phyloP scores from a whole-genome alignment of 2,113 vertebrate species.

The Delphinus delphis region DNA sequence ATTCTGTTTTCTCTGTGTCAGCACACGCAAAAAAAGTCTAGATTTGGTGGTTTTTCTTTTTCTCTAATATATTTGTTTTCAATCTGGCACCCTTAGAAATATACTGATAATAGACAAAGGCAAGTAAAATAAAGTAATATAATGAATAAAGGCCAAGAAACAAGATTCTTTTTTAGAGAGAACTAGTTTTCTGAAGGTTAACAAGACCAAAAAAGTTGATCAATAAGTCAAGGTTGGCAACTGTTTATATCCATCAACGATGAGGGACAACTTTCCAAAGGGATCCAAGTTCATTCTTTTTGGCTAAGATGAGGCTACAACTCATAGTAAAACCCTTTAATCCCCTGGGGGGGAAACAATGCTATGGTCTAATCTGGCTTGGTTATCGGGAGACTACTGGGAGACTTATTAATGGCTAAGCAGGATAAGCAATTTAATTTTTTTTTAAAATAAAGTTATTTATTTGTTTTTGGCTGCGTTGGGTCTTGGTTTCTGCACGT shows the following conservation, averaged over 20 bases:
- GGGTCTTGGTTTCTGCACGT: no score
- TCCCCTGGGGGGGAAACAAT: not conserved
- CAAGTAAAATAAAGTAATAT: not conserved
- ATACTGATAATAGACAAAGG: not conserved
- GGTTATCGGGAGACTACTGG: not conserved
- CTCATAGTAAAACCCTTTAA: not conserved
- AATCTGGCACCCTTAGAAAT: not conserved
- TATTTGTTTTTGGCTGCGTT: no score
- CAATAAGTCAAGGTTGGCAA: not conserved
- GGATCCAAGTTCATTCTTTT: not conserved
- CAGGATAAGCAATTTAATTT: not conserved
- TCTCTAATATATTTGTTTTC: not conserved
- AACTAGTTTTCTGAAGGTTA: constrained; percentile 19
- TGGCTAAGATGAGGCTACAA: not conserved
- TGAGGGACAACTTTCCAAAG: not conserved
- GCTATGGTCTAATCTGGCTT: not conserved
- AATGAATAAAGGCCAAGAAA: constrained; percentile 6
- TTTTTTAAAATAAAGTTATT: no score
- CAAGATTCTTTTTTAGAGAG: not conserved
- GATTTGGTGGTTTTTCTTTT: not conserved
- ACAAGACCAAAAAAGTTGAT: not conserved
- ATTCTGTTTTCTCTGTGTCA: not conserved
- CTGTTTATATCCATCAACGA: not conserved
- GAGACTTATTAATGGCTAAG: not conserved
- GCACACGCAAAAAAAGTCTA: not conserved